Percentiles rank a stretch among this genome's conserved stretches.
Evolutionary conservation across 2,797 vertebrate genomes (phyloP).

Genomic region (Cynopterus sphinx): DNA sequence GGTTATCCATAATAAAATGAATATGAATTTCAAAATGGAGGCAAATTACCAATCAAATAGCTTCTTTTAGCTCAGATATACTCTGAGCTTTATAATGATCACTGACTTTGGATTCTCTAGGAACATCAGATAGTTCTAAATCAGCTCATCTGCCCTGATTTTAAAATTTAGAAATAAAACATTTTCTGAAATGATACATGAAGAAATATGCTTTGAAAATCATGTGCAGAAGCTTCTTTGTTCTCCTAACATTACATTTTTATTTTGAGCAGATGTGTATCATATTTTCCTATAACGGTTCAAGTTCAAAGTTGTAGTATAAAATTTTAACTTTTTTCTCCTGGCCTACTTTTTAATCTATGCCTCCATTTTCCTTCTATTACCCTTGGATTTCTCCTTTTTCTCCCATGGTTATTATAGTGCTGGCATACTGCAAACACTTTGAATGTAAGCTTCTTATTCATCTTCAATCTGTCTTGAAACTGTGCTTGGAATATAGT

Average conservation of each 20-base stretch:
- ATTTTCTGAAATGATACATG: constrained; percentile 42
- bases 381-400: background rate
- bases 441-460: background rate
- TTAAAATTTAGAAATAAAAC: constrained; percentile 28
- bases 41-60: background rate
- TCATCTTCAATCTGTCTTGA: background rate
- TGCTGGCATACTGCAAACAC: background rate
- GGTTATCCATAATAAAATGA: constrained; percentile 1
- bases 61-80: background rate
- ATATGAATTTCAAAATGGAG: constrained; percentile 41
- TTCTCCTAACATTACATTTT: background rate
- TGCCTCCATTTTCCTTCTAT: background rate
- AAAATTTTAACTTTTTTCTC: constrained; percentile 42
- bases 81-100: background rate
- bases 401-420: background rate
- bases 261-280: constrained; percentile 17
- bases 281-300: constrained; percentile 8
- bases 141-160: background rate
- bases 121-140: constrained; percentile 35
- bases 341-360: background rate
- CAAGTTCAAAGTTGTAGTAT: constrained; percentile 33
- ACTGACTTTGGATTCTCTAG: constrained; percentile 57
- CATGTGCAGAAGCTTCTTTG: background rate
- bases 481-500: background rate
- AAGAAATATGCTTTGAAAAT: constrained; percentile 36